These are phyloP conservation scores for Crypturellus tataupa DNA, from an alignment of 2,797 vertebrate species.

Conservation along the genomic window DNA sequence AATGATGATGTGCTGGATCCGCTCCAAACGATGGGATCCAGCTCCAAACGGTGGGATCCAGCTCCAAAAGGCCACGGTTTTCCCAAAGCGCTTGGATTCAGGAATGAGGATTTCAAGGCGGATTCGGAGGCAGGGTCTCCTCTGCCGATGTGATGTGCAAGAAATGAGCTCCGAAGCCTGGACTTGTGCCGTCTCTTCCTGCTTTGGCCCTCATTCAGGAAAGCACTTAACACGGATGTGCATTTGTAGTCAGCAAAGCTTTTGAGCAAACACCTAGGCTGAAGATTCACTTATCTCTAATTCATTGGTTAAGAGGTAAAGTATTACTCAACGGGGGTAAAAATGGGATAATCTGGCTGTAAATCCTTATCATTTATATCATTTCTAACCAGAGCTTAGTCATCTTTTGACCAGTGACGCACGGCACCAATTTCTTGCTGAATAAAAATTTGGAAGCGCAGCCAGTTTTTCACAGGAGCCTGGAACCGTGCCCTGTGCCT, in stretches of 20 bases:
- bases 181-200: not conserved
- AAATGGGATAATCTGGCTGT: constrained; percentile 22
- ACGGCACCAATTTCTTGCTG: constrained; percentile 60
- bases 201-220: constrained; percentile 31
- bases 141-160: not conserved
- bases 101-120: constrained; percentile 4
- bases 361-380: constrained; percentile 49
- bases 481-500: constrained; percentile 28
- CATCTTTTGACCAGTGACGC: constrained; percentile 70
- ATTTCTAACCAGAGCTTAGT: constrained; percentile 66
- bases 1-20: not conserved
- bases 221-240: constrained; percentile 30
- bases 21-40: not conserved
- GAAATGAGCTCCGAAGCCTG: not conserved
- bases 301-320: constrained; percentile 13
- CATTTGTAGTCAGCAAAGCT: not conserved
- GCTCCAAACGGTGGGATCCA: not conserved
- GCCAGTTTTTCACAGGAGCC: constrained; percentile 52
- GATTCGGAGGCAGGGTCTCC: not conserved
- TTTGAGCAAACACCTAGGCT: constrained; percentile 8
- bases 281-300: constrained; percentile 23
- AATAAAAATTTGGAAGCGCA: constrained; percentile 58
- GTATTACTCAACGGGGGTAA: not conserved
- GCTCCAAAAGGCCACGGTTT: not conserved
- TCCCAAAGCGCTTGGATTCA: not conserved